Base-by-base conservation (phyloP, 2,113 vertebrate genomes). In the Anas platyrhynchos region DNA sequence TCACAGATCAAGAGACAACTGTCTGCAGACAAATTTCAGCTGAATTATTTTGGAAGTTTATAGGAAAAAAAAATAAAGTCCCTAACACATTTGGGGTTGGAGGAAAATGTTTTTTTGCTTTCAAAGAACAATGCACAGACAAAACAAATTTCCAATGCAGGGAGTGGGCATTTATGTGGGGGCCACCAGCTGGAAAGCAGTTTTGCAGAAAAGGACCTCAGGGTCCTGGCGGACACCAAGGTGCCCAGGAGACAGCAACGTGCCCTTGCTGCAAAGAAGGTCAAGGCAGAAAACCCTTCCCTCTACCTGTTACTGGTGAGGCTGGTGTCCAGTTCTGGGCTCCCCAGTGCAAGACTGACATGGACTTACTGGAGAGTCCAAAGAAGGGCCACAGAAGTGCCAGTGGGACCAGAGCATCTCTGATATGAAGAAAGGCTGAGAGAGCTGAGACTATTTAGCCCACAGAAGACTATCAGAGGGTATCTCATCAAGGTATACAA, bases 1-100 rank as follows among this genome's bases (percentile, higher is more conserved):
- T 81, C 27, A 56, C 54, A 0, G 5, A 46, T 85, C 67, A 94
- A 91, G 63, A 95, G 68, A 91, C 75, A 96, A 96, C 56, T 78
- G 62, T 86, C 83, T 93, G 48, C 68, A 81, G 85, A 16, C 83
- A 86, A 86, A 86, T 90, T 84, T 86, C 61, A 75, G 17, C 32
- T 81, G 34, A 71, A 83, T 79, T 74, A 16, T 68, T 80, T 65
- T 55, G 21, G 9, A 29, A 83, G 46, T 83, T 91, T 94, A 83
- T 43, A 88, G 50, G 0, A 50, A 63, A 76, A 50, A 13, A 2
- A 63, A 31, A 78, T 23, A 52, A 14, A 68, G 41, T 63, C 59
- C 23, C 25, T 5, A 69, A 52, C 31, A 77, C 71, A 80, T 20
- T 50, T 91, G 9, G 9, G 27, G 5, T 6, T 63, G 48, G 21